Evolutionary conservation across 2,888 invertebrate species (phyloP).

Genomic region (Pandemis corylana): DNA sequence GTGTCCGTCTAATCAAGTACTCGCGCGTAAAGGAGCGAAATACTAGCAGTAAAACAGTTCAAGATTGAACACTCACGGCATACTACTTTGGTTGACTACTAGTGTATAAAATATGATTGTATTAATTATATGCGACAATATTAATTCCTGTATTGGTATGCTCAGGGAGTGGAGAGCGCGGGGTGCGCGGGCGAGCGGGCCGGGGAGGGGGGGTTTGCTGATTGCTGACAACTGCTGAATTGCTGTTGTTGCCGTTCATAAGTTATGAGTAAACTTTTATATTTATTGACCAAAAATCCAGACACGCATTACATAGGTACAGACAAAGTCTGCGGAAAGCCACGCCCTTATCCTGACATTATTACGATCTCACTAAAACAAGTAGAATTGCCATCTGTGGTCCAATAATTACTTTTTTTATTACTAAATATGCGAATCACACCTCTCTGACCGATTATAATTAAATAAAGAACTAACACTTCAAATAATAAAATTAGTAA

Average conservation of each 20-base stretch:
- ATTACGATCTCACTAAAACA: constrained; percentile 8
- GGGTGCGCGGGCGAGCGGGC: constrained; percentile 79
- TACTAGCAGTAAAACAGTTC: not conserved
- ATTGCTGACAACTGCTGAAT: constrained; percentile 83
- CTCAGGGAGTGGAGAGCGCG: constrained; percentile 82
- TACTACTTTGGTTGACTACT: constrained; percentile 20
- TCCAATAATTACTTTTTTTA: constrained; percentile 9
- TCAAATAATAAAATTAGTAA: constrained; percentile 10
- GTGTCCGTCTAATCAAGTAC: not conserved
- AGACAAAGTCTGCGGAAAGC: constrained; percentile 8
- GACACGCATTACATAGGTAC: constrained; percentile 67
- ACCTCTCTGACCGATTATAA: not conserved
- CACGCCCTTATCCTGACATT: not conserved
- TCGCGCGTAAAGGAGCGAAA: not conserved
- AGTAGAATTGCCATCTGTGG: not conserved
- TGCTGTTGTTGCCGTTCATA: constrained; percentile 83
- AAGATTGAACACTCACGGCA: constrained; percentile 14
- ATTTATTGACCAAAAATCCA: constrained; percentile 72
- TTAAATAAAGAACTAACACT: not conserved
- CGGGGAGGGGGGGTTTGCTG: constrained; percentile 77
- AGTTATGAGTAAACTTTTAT: constrained; percentile 84
- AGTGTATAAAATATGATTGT: constrained; percentile 1
- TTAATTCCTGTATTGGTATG: constrained; percentile 81
- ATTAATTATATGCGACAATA: constrained; percentile 55
- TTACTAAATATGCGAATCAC: constrained; percentile 1